Evolutionary conservation across 2,888 invertebrate genomes (phyloP).

Genomic region (Drosophila histrio): DNA sequence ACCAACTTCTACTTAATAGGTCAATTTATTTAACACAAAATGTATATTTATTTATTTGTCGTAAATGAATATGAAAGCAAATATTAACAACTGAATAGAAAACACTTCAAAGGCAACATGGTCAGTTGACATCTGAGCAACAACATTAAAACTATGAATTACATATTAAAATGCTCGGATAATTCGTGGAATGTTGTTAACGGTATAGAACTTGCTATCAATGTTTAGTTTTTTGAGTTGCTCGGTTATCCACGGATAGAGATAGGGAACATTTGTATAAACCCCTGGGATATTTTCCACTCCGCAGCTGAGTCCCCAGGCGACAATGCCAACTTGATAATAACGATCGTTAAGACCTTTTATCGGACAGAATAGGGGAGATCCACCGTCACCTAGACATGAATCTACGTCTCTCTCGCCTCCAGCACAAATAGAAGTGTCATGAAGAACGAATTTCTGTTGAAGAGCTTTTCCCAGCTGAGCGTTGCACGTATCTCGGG

Average conservation of each 20-base stretch:
- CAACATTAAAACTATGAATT: no score
- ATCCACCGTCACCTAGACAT: conserved; percentile 90
- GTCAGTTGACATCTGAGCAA: no score
- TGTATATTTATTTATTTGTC: no score
- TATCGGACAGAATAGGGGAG: conserved; percentile 90
- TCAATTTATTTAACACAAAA: no score
- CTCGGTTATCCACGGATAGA: conserved; percentile 10
- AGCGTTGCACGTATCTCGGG: conserved; percentile 83
- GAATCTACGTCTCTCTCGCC: conserved; percentile 89
- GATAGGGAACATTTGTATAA: conserved; percentile 88
- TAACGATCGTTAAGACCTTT: conserved; percentile 62
- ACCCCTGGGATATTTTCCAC: conserved; percentile 87
- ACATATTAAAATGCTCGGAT: background rate
- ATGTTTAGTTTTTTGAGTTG: background rate
- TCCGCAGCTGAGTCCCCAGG: conserved; percentile 92
- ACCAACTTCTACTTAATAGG: no score
- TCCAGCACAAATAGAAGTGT: conserved; percentile 90
- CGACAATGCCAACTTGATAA: conserved; percentile 87
- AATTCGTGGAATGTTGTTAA: background rate
- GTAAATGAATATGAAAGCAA: no score
- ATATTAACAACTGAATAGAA: no score
- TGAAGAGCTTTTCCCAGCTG: conserved; percentile 87
- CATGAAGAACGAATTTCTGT: conserved; percentile 86
- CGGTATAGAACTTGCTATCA: background rate
- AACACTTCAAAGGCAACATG: no score